Evolutionary conservation across 1,140 invertebrate species (phyloP).

Genomic region (Delia radicum): DNA sequence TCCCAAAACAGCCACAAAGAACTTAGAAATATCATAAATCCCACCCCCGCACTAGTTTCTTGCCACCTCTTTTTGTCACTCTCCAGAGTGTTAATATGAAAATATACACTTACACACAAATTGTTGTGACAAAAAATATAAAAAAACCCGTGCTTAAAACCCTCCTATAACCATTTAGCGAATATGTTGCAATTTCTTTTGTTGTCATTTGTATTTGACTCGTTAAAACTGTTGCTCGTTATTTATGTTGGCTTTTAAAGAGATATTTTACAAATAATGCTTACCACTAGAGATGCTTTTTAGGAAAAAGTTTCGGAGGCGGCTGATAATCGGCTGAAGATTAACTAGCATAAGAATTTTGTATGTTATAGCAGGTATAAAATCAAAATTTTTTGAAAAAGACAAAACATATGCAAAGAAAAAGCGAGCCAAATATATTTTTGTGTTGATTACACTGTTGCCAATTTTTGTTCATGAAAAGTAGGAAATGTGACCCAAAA

Average conservation of each 20-base stretch:
- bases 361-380: no score
- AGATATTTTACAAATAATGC: constrained; percentile 17
- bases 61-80: neutral
- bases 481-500: no score
- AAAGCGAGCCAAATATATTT: no score
- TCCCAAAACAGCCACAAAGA: constrained; percentile 17
- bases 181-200: constrained; percentile 21
- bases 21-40: constrained; percentile 18
- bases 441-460: no score
- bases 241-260: constrained; percentile 25
- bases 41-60: neutral
- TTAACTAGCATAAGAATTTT: no score
- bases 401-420: no score
- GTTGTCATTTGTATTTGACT: constrained; percentile 11
- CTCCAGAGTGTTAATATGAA: neutral
- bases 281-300: neutral
- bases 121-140: neutral
- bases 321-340: no score
- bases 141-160: neutral
- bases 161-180: constrained; percentile 12
- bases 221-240: constrained; percentile 20
- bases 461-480: no score
- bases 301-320: no score
- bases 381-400: no score
- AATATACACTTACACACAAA: neutral